Evolutionary conservation across 2,888 invertebrate genomes (phyloP), one percentile per base, ranked within the genome.

Genomic region (Tetanocera ferruginea): DNA sequence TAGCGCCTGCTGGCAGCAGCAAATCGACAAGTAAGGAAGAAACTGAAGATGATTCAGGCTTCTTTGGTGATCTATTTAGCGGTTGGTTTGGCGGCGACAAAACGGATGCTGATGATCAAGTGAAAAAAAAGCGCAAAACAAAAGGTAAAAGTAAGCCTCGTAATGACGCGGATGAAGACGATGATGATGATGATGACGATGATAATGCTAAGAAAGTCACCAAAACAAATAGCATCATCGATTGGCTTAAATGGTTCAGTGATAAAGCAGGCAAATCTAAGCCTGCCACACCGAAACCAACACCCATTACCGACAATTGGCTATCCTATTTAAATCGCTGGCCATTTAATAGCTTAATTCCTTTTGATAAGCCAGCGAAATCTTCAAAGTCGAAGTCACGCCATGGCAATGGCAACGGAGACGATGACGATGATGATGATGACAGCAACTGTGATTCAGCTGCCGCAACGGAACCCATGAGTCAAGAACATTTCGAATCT

Each of bases 401-500:
- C 57, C 73, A 31, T 0, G 34, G 31, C 14, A 17, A 17, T 9
- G 78, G 73, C 19, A 67, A 64, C 9, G 78, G 79, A 51, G 78
- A 76, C n/a, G 76, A 25, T 19, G 55, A 49, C 49, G 71, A 64
- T 19, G 78, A 19, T 57, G 74, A n/a, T 28, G 69, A 75, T 2
- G 69, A 52, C 55, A 60, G 25, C 17, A 73, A 62, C 55, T 43
- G 52, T 0, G 78, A 62, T 17, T 71, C 55, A 9, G 72, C 17
- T 8, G 43, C 81, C 14, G 49, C 57, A 19, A 79, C 57, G 81
- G 80, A 64, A 75, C 83, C 84, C 64, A 86, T 87, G 80, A 86
- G 84, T n/a, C 84, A 86, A 77, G 84, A 84, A 75, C 83, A 85
- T 80, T 92, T 93, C 85, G 92, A 93, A 85, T 91, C 92, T 83